Percentiles rank a stretch among this genome's conserved stretches.
These are phyloP conservation scores for Myrmecophaga tridactyla DNA, from an alignment of 2,113 vertebrate species.

Conservation along the genomic window DNA sequence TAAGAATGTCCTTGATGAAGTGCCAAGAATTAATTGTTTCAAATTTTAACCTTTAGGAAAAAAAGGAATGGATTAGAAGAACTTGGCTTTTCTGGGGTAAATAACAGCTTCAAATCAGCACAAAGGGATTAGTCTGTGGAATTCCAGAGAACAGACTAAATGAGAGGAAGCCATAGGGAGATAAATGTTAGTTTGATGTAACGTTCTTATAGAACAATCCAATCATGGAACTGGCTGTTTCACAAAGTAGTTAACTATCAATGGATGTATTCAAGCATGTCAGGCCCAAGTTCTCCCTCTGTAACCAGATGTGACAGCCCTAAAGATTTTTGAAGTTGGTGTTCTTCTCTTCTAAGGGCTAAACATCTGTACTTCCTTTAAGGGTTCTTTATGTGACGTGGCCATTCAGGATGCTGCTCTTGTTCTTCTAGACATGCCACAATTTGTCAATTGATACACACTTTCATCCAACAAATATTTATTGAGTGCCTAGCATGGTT, in stretches of 20 bases:
- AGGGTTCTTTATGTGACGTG: background rate
- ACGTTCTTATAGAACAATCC: background rate
- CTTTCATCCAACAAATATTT: background rate
- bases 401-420: background rate
- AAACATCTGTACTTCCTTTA: background rate
- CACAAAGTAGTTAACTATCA: background rate
- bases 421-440: background rate
- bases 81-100: too few species aligned
- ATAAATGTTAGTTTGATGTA: background rate
- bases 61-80: too few species aligned
- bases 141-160: background rate
- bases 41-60: too few species aligned
- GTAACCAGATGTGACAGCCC: background rate
- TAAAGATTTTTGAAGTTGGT: background rate
- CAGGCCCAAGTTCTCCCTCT: background rate
- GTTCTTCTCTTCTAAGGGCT: background rate
- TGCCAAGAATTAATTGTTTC: too few species aligned
- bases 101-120: too few species aligned
- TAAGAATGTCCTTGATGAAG: too few species aligned
- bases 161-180: background rate
- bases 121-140: background rate
- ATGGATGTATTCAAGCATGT: background rate
- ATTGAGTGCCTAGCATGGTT: background rate
- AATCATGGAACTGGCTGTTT: background rate
- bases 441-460: background rate